Percentiles rank a stretch among this genome's conserved stretches.
Conservation (phyloP, 2,888 invertebrate species). For the Aquatica leii region DNA sequence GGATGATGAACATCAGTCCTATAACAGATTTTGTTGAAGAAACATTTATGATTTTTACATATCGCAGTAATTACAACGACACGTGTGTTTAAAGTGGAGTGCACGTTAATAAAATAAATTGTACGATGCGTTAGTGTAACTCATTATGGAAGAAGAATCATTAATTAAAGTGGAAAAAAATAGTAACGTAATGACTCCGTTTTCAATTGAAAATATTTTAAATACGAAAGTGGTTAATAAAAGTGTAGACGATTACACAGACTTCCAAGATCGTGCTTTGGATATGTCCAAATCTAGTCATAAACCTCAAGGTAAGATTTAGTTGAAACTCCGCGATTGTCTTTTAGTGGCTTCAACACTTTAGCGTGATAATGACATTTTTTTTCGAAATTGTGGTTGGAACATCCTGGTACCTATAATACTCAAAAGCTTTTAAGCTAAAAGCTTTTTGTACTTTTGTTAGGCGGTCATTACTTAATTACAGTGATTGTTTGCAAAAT, state of each 20-base stretch:
- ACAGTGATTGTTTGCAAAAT: constrained; percentile 47
- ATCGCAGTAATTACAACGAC: neutral
- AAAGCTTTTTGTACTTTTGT: constrained; percentile 52
- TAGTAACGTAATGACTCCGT: constrained; percentile 60
- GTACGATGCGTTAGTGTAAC: neutral
- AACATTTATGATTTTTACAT: constrained; percentile 12
- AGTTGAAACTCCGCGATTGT: constrained; percentile 22
- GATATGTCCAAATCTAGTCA: constrained; percentile 59
- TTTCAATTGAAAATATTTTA: constrained; percentile 78
- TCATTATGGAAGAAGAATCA: constrained; percentile 32
- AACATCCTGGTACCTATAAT: constrained; percentile 52
- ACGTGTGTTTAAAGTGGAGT: neutral
- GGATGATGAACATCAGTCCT: constrained; percentile 54
- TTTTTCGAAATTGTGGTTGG: constrained; percentile 51
- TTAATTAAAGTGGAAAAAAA: constrained; percentile 33
- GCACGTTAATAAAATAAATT: constrained; percentile 5
- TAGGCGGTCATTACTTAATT: constrained; percentile 50
- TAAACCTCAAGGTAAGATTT: constrained; percentile 20
- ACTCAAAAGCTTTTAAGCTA: constrained; percentile 53
- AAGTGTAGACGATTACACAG: constrained; percentile 42
- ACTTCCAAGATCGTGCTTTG: constrained; percentile 55
- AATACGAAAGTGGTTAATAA: constrained; percentile 59
- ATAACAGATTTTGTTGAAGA: constrained; percentile 48
- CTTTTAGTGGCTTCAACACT: constrained; percentile 20
- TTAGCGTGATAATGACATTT: constrained; percentile 31